phyloP scores from a whole-genome alignment of 2,113 vertebrate species.

The Excalfactoria chinensis region DNA sequence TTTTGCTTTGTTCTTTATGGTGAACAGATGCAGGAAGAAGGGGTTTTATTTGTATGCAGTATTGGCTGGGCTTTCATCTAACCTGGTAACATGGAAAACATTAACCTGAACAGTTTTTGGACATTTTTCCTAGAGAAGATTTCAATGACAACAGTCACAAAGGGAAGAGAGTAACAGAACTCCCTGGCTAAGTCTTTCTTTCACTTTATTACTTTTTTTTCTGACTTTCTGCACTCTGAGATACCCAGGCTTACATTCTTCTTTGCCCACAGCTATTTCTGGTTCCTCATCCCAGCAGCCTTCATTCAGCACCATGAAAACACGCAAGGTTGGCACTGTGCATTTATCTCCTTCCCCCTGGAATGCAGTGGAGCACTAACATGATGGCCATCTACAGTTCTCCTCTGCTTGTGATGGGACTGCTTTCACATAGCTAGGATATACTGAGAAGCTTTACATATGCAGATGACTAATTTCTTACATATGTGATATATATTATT shows the following conservation, averaged over 20 bases:
- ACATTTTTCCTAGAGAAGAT: neutral
- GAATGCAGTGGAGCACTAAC: neutral
- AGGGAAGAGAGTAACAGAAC: neutral
- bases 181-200: neutral
- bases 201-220: neutral
- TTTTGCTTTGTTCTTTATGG: neutral
- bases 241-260: neutral
- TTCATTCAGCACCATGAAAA: accelerated
- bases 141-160: neutral
- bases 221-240: neutral
- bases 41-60: neutral
- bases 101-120: neutral
- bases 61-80: neutral
- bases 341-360: neutral
- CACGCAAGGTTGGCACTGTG: accelerated
- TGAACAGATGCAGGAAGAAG: neutral
- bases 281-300: neutral
- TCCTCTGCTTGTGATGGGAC: neutral
- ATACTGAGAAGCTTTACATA: constrained; percentile 7
- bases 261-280: neutral
- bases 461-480: neutral
- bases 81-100: neutral
- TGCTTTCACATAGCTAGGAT: neutral
- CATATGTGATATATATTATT: constrained; percentile 41
- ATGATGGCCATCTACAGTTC: accelerated